Base-by-base conservation (phyloP, 2,888 invertebrate species). In the Cyclophora albipunctata region DNA sequence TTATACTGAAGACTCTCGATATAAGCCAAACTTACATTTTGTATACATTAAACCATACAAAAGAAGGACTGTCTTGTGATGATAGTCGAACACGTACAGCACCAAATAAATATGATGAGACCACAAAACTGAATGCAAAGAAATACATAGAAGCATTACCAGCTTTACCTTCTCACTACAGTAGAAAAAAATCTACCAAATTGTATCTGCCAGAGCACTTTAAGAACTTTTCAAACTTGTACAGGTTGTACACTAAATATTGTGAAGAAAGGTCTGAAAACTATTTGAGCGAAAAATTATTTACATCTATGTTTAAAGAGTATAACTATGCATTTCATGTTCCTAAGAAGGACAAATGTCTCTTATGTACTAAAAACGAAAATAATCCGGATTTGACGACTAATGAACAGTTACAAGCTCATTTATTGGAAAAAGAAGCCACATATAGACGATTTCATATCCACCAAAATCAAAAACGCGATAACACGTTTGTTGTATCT, bases 321-420 rank as follows among this genome's bases (percentile, higher is more conserved):
- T 41, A 41, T 6, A 41, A 41, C 6, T n/a, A n/a, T 3, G 7
- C n/a, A 7, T 41, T 41, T 6, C 41, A 55, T 54, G 40, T 47
- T 5, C 55, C 55, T n/a, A 54, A 53, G 40, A 60, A 57, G 45
- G 55, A 58, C 33, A 58, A 60, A 51, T 57, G 55, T 45, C 6
- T 47, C 5, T 6, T 49, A 3, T 58, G 58, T 46, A 50, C 45
- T 20, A 52, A 48, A 45, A 35, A 45, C 3, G 50, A 52, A 35
- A 40, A 41, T 42, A 45, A 45, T 40, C 5, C 5, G 4, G 3
- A 34, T 4, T 3, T 34, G 5, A 45, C 6, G 6, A 7, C 6
- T 3, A 3, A 34, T 6, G 34, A 45, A 4, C 5, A 45, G 3
- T 7, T 41, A 7, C 3, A 41, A 3, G 4, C 41, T 41, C 41